Evolutionary conservation across 2,113 vertebrate species (phyloP), one percentile per base, ranked within the genome.

Genomic region (Copsychus sechellarum): DNA sequence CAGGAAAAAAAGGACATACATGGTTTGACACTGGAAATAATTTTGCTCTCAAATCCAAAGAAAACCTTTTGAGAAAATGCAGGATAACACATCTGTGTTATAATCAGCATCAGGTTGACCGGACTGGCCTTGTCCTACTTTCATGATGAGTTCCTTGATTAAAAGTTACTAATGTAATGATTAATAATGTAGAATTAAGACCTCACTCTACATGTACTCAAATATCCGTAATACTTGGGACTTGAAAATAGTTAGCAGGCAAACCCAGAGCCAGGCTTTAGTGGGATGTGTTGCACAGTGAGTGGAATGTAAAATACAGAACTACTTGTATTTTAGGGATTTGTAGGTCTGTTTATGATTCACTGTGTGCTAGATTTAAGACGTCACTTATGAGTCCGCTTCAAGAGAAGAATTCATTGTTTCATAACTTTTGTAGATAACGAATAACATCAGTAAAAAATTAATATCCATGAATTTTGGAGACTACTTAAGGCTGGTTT

Each of bases 131-230:
- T 92, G 45, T 36, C 60, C 60, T 92, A 66, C 51, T 88, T 94
- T 36, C 65, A 80, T 95, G 86, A 94, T 92, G 54, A 94, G 64
- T 88, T 85, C 16, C 62, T 88, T 96, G 91, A 91, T 96, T 93
- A 91, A 73, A 92, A 78, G 33, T 92, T 77, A 71, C 50, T 81
- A 58, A 88, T 64, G 47, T 51, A 84, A 81, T 81, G 80, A 77
- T 77, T 76, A 96, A 78, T 84, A 93, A 86, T 33, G 43, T 36
- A 81, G 38, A 83, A 31, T 28, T 66, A 81, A 86, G 42, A 80
- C 13, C 6, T 91, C 38, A 38, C 38, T 82, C 21, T 71, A 28
- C 11, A 10, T 29, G 7, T 33, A 36, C 45, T 79, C 57, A 53
- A 86, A 80, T 65, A 64, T 51, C 23, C 0, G 0, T 62, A 78